These are phyloP conservation scores for Rhodeus uyekii DNA, from an alignment of 2,797 vertebrate genomes.

Conservation along the genomic window DNA sequence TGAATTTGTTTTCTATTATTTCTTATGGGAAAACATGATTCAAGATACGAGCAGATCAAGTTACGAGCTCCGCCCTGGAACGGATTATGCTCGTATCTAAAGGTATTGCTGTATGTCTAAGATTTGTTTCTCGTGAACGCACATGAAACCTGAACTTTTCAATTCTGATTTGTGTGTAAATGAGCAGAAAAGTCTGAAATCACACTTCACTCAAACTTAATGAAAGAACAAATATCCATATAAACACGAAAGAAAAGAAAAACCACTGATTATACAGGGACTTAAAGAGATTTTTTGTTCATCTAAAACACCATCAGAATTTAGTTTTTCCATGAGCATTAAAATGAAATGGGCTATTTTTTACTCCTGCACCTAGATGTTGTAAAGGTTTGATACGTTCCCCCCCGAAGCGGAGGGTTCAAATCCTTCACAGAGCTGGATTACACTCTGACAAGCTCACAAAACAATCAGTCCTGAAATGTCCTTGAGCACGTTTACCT, in stretches of 20 bases:
- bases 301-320: neutral
- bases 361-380: too few relatives aligned
- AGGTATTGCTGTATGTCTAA: too few relatives aligned
- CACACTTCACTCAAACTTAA: neutral
- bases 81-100: too few relatives aligned
- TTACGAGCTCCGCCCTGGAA: too few relatives aligned
- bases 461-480: neutral
- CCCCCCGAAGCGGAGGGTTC: neutral
- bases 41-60: too few relatives aligned
- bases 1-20: too few relatives aligned
- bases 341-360: neutral
- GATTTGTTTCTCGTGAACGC: too few relatives aligned
- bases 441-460: neutral
- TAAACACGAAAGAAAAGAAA: neutral
- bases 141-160: too few relatives aligned
- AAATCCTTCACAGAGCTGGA: neutral
- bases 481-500: slow-evolving; percentile 75
- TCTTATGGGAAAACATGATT: too few relatives aligned
- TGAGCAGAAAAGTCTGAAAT: neutral
- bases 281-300: neutral
- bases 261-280: neutral
- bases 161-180: neutral
- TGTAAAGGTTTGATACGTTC: neutral
- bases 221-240: neutral
- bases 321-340: neutral